Evolutionary conservation across 2,888 invertebrate genomes (phyloP).

Genomic region (Heliconius erato): DNA sequence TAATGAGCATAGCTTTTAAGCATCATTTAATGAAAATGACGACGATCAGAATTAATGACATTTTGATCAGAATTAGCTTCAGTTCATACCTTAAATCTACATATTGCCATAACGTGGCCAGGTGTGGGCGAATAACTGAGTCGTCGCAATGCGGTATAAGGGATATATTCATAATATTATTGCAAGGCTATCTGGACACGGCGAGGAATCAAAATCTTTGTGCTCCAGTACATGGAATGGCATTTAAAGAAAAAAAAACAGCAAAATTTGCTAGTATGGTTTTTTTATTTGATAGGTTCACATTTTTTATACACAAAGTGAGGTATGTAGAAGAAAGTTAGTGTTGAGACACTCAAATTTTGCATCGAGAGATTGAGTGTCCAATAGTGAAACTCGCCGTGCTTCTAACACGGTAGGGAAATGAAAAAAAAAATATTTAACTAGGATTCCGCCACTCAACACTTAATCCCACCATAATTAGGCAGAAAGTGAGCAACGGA

Average conservation of each 20-base stretch:
- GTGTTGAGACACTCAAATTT: neutral
- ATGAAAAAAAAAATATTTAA: too few species aligned
- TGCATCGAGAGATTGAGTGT: neutral
- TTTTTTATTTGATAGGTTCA: neutral
- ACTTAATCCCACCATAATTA: too few species aligned
- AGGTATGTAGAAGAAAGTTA: neutral
- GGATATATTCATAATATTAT: slow-evolving; percentile 81
- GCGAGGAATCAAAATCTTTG: slow-evolving; percentile 50
- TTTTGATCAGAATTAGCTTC: slow-evolving; percentile 33
- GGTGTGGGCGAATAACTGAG: slow-evolving; percentile 82
- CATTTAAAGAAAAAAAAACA: neutral
- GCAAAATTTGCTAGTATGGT: neutral
- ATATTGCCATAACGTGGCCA: slow-evolving; percentile 76
- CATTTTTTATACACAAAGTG: too few species aligned
- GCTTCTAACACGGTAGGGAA: too few species aligned
- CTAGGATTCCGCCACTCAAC: too few species aligned
- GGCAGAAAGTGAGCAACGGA: too few species aligned
- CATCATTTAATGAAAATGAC: too few species aligned
- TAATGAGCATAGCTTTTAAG: too few species aligned
- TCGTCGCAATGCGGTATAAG: slow-evolving; percentile 82
- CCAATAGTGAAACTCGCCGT: neutral
- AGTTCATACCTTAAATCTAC: slow-evolving; percentile 60
- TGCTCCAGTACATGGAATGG: slow-evolving; percentile 28
- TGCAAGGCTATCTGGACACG: slow-evolving; percentile 54
- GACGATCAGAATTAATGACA: too few species aligned